Evolutionary conservation across 2,888 invertebrate genomes (phyloP).

Genomic region (Apotomis capreana): DNA sequence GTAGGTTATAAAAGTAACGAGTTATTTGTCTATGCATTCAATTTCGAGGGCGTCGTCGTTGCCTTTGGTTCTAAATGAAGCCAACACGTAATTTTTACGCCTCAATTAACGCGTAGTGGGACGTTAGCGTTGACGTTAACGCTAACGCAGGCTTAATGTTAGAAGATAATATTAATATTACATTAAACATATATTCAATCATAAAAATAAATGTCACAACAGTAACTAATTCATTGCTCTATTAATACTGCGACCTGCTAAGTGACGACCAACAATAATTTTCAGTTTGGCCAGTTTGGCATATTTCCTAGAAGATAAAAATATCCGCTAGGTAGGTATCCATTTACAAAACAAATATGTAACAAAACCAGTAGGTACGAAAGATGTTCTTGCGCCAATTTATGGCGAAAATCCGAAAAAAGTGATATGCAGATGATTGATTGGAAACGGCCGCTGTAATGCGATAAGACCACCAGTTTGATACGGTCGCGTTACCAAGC

Average conservation of each 20-base stretch:
- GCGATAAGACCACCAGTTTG: not conserved
- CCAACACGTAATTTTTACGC: no score
- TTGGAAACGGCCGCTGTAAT: not conserved
- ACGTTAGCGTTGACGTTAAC: no score
- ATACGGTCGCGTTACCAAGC: not conserved
- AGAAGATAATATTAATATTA: no score
- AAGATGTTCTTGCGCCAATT: not conserved
- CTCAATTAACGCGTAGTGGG: no score
- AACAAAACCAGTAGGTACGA: no score
- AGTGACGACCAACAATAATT: not conserved
- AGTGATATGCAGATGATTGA: not conserved
- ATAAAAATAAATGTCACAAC: no score
- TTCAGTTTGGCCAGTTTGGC: slow-evolving; percentile 14
- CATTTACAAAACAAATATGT: not conserved
- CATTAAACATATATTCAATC: no score
- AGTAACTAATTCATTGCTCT: not conserved
- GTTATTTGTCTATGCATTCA: no score
- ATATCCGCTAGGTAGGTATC: slow-evolving; percentile 13
- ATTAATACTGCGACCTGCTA: not conserved
- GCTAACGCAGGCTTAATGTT: no score
- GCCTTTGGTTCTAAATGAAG: no score
- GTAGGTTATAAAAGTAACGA: no score
- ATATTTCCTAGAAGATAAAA: slow-evolving; percentile 32
- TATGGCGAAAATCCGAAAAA: not conserved
- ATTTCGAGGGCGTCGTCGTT: no score